Conservation (phyloP, 1,140 invertebrate species). For the Meloidogyne hapla region DNA sequence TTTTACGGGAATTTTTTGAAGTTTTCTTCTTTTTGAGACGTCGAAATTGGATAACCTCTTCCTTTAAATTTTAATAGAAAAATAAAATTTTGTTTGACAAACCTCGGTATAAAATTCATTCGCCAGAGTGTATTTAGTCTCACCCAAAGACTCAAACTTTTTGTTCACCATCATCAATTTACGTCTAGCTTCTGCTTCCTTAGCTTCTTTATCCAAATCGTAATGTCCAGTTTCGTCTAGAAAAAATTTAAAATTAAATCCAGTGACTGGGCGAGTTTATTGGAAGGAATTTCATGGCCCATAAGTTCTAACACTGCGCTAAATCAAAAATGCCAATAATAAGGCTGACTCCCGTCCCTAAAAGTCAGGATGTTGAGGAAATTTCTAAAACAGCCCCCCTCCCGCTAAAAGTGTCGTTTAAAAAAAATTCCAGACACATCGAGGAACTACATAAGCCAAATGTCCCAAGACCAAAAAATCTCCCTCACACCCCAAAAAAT, state of each 20-base stretch:
- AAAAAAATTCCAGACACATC: too few species aligned
- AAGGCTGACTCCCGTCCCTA: too few species aligned
- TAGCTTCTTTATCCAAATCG: conserved; percentile 64
- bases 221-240: conserved; percentile 45
- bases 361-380: too few species aligned
- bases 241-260: conserved; percentile 18
- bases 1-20: conserved; percentile 66
- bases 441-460: too few species aligned
- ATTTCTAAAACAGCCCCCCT: too few species aligned
- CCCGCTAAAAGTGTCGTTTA: too few species aligned
- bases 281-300: too few species aligned
- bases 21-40: conserved; percentile 85
- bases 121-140: conserved; percentile 74
- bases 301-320: too few species aligned
- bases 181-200: conserved; percentile 72
- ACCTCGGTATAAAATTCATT: conserved; percentile 81
- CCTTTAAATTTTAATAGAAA: conserved; percentile 31
- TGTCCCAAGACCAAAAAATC: too few species aligned
- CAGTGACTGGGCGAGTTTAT: too few species aligned
- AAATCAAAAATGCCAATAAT: too few species aligned
- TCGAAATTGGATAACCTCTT: conserved; percentile 77
- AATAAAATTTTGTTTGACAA: conserved; percentile 8
- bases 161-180: conserved; percentile 55
- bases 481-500: conserved; percentile 56
- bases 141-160: conserved; percentile 66